Evolutionary conservation across 2,888 invertebrate species (phyloP).

Genomic region (Dorcus hopei): DNA sequence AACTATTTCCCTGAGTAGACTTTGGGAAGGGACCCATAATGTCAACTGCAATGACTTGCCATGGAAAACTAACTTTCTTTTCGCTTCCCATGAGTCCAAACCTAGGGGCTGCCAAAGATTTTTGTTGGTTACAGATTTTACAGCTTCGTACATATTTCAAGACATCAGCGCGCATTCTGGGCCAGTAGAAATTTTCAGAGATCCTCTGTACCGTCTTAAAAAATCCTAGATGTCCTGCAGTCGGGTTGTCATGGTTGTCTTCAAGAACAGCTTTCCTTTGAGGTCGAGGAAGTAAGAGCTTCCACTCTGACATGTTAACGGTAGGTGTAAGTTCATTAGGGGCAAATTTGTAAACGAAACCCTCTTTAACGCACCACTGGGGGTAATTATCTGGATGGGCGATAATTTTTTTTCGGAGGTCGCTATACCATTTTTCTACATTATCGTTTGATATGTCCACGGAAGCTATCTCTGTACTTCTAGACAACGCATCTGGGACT

Average conservation of each 20-base stretch:
- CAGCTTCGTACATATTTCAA: neutral
- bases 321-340: no score
- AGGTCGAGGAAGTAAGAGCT: constrained; percentile 23
- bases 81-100: neutral
- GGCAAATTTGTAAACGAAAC: neutral
- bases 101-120: neutral
- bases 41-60: neutral
- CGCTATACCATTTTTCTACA: neutral
- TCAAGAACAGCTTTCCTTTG: constrained; percentile 15
- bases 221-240: constrained; percentile 21
- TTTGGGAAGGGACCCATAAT: neutral
- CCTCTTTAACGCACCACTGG: neutral
- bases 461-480: no score
- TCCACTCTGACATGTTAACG: no score
- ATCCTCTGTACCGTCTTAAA: constrained; percentile 25
- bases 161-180: constrained; percentile 6
- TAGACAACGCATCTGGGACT: constrained; percentile 14
- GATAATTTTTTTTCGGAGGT: no score
- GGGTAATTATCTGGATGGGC: neutral
- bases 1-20: no score
- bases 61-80: neutral
- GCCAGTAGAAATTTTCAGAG: constrained; percentile 18
- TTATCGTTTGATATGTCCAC: neutral
- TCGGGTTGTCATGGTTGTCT: constrained; percentile 20
- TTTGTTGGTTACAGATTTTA: neutral